Evolutionary conservation across 2,888 invertebrate genomes (phyloP).

Genomic region (Griposia aprilina): DNA sequence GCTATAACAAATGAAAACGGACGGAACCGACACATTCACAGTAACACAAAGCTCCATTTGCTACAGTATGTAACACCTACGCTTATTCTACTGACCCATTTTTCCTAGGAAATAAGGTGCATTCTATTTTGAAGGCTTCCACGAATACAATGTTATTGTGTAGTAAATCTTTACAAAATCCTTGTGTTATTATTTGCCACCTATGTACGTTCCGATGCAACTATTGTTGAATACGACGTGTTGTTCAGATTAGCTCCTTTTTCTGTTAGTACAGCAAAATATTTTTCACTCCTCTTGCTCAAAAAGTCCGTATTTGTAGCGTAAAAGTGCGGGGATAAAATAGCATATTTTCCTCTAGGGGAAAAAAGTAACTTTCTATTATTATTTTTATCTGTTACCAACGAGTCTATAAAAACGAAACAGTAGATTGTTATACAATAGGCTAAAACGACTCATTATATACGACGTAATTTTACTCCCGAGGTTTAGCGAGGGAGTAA

Average conservation of each 20-base stretch:
- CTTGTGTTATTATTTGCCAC: constrained; percentile 16
- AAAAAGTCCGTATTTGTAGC: no score
- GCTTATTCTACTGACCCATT: constrained; percentile 44
- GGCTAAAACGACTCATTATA: no score
- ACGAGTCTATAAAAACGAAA: no score
- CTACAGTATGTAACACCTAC: constrained; percentile 25
- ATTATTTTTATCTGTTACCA: no score
- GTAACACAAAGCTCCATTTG: constrained; percentile 34
- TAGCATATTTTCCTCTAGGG: no score
- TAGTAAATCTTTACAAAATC: constrained; percentile 23
- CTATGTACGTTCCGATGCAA: background rate
- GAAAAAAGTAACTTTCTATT: no score
- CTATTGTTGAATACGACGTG: constrained; percentile 22
- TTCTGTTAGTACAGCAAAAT: constrained; percentile 2
- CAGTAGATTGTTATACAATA: no score
- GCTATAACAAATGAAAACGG: constrained; percentile 39
- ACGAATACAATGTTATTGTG: constrained; percentile 23
- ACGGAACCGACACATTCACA: constrained; percentile 14
- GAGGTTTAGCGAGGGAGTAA: no score
- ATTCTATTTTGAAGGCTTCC: constrained; percentile 37
- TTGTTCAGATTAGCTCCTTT: background rate
- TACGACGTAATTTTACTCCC: no score
- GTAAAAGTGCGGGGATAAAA: no score
- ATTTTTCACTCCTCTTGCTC: no score
- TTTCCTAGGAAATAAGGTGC: constrained; percentile 45